A percentile compares a stretch with the other conserved stretches of the same genome.
Evolutionary conservation across 2,888 invertebrate species (phyloP).

Genomic region (Tetrapedia diversipes): DNA sequence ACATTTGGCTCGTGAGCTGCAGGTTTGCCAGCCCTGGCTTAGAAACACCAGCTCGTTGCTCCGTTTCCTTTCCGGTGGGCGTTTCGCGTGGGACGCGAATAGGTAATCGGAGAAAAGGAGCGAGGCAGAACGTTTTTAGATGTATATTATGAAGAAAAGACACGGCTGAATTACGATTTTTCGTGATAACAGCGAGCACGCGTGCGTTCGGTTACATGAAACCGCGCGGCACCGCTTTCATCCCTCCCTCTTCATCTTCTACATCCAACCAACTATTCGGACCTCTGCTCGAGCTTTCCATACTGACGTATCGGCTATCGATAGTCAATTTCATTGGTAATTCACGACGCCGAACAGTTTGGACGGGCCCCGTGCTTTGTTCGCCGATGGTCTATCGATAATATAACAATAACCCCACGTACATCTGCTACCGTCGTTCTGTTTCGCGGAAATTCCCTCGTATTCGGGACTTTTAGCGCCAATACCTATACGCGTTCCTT

Average conservation of each 20-base stretch:
- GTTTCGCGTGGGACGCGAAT: neutral
- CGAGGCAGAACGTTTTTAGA: too few species aligned
- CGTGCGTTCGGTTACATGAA: neutral
- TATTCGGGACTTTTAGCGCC: neutral
- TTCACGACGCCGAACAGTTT: slow-evolving; percentile 42
- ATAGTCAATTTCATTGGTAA: slow-evolving; percentile 56
- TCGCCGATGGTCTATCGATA: slow-evolving; percentile 21
- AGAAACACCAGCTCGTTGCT: neutral
- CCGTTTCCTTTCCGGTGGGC: neutral
- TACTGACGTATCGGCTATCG: slow-evolving; percentile 56
- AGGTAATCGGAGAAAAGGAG: too few species aligned
- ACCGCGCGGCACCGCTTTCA: neutral
- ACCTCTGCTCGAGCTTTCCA: slow-evolving; percentile 15
- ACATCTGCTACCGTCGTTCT: neutral
- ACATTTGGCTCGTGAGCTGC: too few species aligned
- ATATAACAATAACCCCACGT: slow-evolving; percentile 43
- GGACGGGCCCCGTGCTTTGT: slow-evolving; percentile 29
- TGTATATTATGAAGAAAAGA: too few species aligned
- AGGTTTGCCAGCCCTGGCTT: too few species aligned
- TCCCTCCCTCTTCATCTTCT: neutral
- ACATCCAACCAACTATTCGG: slow-evolving; percentile 21
- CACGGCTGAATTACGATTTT: too few species aligned
- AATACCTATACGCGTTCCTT: neutral
- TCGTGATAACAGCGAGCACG: neutral
- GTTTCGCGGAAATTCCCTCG: neutral